Evolutionary conservation across 1,140 invertebrate species (phyloP), one percentile per base, ranked within the genome.

Genomic region (Chironomus striatipennis): DNA sequence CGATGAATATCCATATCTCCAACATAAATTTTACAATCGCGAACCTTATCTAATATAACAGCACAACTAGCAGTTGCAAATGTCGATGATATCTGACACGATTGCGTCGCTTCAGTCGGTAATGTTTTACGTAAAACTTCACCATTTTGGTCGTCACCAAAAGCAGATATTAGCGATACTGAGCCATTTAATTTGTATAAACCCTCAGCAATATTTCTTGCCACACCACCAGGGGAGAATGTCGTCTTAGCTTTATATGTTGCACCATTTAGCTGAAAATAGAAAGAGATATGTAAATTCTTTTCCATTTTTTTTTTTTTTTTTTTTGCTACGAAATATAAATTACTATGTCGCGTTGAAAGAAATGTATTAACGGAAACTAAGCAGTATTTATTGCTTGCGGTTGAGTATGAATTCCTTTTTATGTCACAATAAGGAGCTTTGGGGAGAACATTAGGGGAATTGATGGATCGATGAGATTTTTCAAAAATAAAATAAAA

Each of bases 141-240:
- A 7, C 87, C 86, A 74, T 88, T 81, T 75, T 85, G 79, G 82
- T 96, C 93, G 70, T 89, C 84, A 0, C 95, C 95, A 65, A 98
- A 83, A 1, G 90, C 90, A 0, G 94, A 93, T 73, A 98, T 85
- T 43, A 98, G 86, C 72, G 89, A 84, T 0, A 90, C 87, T 2
- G 84, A 79, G 7, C 84, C 85, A 18, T 89, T 88, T 6, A 98
- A 84, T 77, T 91, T 88, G 74, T 85, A 85, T 8, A 98, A 83
- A 70, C 91, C 91, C 77, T 96, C 93, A 0, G 93, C 92, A n/a
- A 98, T 85, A 79, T 98, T 98, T 43, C 95, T 86, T 0, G 88
- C 96, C 0, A 98, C 97, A 10, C 96, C 96, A 3, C 96, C 96
- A 12, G 87, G 88, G 64, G 86, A 86, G 75, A 87, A 85, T n/a